Evolutionary conservation across 1,140 invertebrate genomes (phyloP), one percentile per base, ranked within the genome.

Genomic region (Zaprionus tsacasi): DNA sequence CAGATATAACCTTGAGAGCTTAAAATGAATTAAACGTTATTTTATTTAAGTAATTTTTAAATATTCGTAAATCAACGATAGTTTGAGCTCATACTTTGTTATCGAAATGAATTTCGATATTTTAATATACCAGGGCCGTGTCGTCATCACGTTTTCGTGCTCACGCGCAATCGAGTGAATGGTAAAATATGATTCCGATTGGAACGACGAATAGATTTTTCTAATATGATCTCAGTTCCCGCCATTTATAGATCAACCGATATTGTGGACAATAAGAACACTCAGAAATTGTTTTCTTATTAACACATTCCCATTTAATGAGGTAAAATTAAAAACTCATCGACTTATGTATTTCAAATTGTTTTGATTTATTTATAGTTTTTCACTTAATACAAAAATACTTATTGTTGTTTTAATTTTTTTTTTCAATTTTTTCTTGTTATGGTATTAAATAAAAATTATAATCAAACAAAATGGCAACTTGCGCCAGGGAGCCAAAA

Each of bases 361-460:
- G 43, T 82, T 87, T 73, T 77, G 27, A 69, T 86, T 87, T 86
- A 88, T 87, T 87, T 87, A 72, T 87, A 87, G 88, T 86, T 71
- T 65, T 88, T 88, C 76, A 82, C 82, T 87, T 87, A 87, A 88
- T 87, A 88, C 83, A 87, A 87, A 87, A 87, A 86, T 87, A 87
- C 82, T 79, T 88, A 68, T 57, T 85, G 15, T 45, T 45, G 7
- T 45, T 45, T 45, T 15, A 63, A 52, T 65, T 45, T 67, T 67
- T 68, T 67, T 45, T 67, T 48, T 56, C 21, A 38, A 59, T 68
- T 64, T 72, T 86, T 71, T 64, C 61, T 79, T 79, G 82, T 82
- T 87, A 80, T 79, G 76, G 74, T 86, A 77, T 79, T 70, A 79
- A 88, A 87, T 75, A 74, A 88, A 82, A 88, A 82, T 58, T 87